Evolutionary conservation across 2,888 invertebrate genomes (phyloP), one percentile per base, ranked within the genome.

Genomic region (Plebejus argus): DNA sequence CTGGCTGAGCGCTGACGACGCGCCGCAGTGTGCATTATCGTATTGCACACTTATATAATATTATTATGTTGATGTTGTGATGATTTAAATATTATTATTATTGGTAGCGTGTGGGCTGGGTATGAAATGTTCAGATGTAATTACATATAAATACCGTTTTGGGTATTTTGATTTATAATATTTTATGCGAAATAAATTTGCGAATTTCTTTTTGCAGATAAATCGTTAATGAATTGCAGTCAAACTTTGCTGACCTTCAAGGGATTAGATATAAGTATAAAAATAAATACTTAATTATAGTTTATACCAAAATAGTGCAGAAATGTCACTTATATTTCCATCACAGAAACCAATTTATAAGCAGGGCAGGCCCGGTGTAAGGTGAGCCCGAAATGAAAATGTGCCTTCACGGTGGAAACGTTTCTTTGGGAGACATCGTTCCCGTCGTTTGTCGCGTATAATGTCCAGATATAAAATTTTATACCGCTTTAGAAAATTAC

Each of bases 391-490:
- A 74, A 74, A 74, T 74, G 45, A 74, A 49, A 74, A 53, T 74
- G 74, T 74, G 28, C 53, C 53, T 53, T 66, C 28, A 28, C 74
- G 15, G 53, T 28, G 28, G 28, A 49, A 53, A 49, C 74, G 74
- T 74, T 53, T 74, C 74, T 74, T 74, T 85, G 81, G 82, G 83
- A 87, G 86, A 86, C 88, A 87, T 88, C 88, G 87, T 88, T 86
- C 85, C 82, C 84, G 86, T 87, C 88, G 87, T 89, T 90, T 89
- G 88, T 91, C 89, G 89, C 88, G 85, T 88, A 89, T 90, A 90
- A 90, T 90, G 88, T 86, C 79, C 85, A 86, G 83, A 87, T 88
- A 89, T 90, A 90, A 90, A 89, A 89, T 88, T 89, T 89, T 90
- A 90, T 89, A 88, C 88, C 85, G 85, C 84, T 86, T 85, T 86